These are phyloP conservation scores for Drosophila setifemur DNA, from an alignment of 1,140 invertebrate genomes.

Conservation along the genomic window DNA sequence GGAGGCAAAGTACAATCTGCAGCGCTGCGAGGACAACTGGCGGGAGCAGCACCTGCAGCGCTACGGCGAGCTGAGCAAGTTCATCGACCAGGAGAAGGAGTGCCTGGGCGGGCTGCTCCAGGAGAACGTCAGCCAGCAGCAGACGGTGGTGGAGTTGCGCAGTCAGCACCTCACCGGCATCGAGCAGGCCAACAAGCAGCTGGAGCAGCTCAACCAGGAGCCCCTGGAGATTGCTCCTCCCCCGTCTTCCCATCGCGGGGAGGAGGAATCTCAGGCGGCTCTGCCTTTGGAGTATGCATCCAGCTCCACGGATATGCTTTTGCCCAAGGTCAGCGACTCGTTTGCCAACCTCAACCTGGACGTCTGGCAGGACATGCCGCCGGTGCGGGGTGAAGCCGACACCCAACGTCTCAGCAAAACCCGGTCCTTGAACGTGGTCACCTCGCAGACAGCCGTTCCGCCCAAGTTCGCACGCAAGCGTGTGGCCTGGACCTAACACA, in stretches of 20 bases:
- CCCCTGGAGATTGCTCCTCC: background rate
- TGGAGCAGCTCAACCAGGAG: slow-evolving; percentile 78
- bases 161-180: slow-evolving; percentile 80
- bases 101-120: slow-evolving; percentile 54
- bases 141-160: slow-evolving; percentile 77
- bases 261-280: background rate
- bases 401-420: slow-evolving; percentile 47
- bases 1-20: slow-evolving; percentile 69
- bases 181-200: slow-evolving; percentile 82
- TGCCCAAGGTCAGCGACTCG: slow-evolving; percentile 50
- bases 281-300: background rate
- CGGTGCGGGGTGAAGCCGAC: slow-evolving; percentile 39
- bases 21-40: slow-evolving; percentile 70
- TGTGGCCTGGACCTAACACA: slow-evolving; percentile 64
- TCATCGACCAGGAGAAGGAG: slow-evolving; percentile 53
- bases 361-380: slow-evolving; percentile 63
- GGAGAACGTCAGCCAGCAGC: slow-evolving; percentile 79
- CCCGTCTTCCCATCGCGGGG: background rate
- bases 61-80: slow-evolving; percentile 41
- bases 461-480: slow-evolving; percentile 74
- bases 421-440: slow-evolving; percentile 67
- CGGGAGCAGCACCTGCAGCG: slow-evolving; percentile 63
- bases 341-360: slow-evolving; percentile 74
- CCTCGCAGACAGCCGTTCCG: slow-evolving; percentile 49
- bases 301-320: background rate